Conservation (phyloP, 2,888 invertebrate species). For the Smittia sp. region DNA sequence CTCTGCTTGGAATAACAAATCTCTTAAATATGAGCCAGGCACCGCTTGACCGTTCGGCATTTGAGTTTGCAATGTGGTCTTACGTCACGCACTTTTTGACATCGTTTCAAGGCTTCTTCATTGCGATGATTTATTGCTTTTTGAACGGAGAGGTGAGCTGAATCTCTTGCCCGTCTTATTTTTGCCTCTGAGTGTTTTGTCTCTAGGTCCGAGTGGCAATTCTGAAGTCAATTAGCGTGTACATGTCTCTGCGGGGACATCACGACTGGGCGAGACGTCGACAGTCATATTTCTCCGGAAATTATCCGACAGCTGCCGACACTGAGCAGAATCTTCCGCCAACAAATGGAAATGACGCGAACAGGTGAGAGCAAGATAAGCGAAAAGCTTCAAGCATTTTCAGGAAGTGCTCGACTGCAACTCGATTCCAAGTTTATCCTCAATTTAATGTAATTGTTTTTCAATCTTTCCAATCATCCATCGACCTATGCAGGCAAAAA, state of each 20-base stretch:
- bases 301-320: conserved; percentile 52
- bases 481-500: no score
- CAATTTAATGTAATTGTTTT: not conserved
- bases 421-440: no score
- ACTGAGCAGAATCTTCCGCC: conserved; percentile 48
- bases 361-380: conserved; percentile 42
- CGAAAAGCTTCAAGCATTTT: not conserved
- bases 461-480: not conserved
- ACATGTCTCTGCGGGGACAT: conserved; percentile 53
- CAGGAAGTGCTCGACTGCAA: no score
- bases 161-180: no score
- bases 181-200: conserved; percentile 19
- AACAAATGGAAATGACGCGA: conserved; percentile 44
- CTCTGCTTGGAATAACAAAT: conserved; percentile 78
- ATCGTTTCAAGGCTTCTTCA: conserved; percentile 82
- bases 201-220: conserved; percentile 54
- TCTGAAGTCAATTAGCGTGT: conserved; percentile 54
- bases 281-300: conserved; percentile 52
- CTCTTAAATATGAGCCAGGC: conserved; percentile 69
- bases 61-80: conserved; percentile 75
- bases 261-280: conserved; percentile 52
- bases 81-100: conserved; percentile 74
- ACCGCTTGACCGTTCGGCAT: conserved; percentile 63
- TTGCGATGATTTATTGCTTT: conserved; percentile 78
- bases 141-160: conserved; percentile 76